Base-by-base conservation (phyloP, 2,888 invertebrate species). In the Chydorus sphaericus region DNA sequence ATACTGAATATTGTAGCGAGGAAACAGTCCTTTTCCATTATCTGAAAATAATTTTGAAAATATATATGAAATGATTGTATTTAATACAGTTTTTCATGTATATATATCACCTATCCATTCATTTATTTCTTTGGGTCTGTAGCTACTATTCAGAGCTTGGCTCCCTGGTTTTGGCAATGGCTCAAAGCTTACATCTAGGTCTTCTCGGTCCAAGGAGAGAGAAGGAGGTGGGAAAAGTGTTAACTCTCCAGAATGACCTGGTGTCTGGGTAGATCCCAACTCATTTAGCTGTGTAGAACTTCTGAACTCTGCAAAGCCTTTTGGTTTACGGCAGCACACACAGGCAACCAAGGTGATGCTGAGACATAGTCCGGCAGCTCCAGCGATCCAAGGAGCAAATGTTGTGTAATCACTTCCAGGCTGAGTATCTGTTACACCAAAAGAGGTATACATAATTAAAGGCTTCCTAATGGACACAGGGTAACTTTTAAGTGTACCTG, bases 1-100 rank as follows among this genome's bases (percentile, higher is more conserved):
- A 69, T 88, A 90, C 67, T 86, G 83, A 62, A 90, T 71, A 65
- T 82, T 81, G 63, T 77, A 79, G 61, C 89, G 75, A 1, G 86
- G 82, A 65, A 87, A 82, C 23, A 52, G 31, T 7, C 52, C 52
- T 8, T 33, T 23, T 8, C 52, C 52, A 52, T 36, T 52, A 10
- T 52, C 52, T 52, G 23, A 18, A 36, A 31, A 6, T 39, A 10
- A 11, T 10, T 10, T 33, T 26, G 28, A 26, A 23, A 48, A 26
- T n/a, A n/a, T n/a, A n/a, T n/a, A n/a, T n/a, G n/a, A n/a, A n/a
- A n/a, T n/a, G n/a, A n/a, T n/a, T n/a, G n/a, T 2, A 26, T 7
- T 26, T 26, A 10, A 28, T 16, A 28, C 16, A 48, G 14, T 2
- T 10, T 2, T 1, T 8, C 2, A 1, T 7, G 11, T 10, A n/a